phyloP scores from a whole-genome alignment of 2,797 vertebrate species.

The Coregonus ussuriensis region DNA sequence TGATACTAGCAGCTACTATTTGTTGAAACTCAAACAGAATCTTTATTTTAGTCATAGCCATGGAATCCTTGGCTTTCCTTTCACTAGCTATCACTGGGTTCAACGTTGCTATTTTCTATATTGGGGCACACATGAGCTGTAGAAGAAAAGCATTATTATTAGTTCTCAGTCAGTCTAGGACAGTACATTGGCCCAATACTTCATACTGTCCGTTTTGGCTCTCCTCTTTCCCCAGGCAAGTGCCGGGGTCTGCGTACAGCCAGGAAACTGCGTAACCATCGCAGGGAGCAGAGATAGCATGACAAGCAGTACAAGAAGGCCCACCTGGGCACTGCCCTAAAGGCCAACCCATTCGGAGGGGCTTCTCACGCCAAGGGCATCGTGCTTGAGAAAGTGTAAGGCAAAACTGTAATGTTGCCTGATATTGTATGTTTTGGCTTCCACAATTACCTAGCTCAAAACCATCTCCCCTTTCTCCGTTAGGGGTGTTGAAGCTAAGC shows the following conservation, averaged over 20 bases:
- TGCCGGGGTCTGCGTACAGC: slow-evolving; percentile 96
- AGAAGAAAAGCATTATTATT: background rate
- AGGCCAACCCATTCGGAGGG: slow-evolving; percentile 97
- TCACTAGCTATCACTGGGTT: background rate
- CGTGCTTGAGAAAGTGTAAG: slow-evolving; percentile 98
- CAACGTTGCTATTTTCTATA: background rate
- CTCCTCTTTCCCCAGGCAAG: slow-evolving; percentile 76
- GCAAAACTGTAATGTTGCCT: background rate
- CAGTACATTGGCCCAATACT: background rate
- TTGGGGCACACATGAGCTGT: background rate
- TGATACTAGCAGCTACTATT: no score
- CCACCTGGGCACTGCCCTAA: slow-evolving; percentile 94
- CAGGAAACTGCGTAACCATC: slow-evolving; percentile 93
- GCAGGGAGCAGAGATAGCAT: slow-evolving; percentile 96
- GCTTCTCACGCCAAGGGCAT: slow-evolving; percentile 98
- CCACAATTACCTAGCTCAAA: background rate
- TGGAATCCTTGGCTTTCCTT: background rate
- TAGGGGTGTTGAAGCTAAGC: slow-evolving; percentile 85
- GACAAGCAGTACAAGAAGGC: slow-evolving; percentile 99
- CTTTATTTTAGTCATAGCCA: background rate
- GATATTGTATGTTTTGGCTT: background rate
- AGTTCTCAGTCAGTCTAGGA: background rate
- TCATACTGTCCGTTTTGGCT: background rate
- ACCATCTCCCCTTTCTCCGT: background rate
- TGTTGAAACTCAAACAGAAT: no score